Percentiles rank a stretch among this genome's conserved stretches.
phyloP scores from a whole-genome alignment of 2,797 vertebrate species.

The Betta splendens region DNA sequence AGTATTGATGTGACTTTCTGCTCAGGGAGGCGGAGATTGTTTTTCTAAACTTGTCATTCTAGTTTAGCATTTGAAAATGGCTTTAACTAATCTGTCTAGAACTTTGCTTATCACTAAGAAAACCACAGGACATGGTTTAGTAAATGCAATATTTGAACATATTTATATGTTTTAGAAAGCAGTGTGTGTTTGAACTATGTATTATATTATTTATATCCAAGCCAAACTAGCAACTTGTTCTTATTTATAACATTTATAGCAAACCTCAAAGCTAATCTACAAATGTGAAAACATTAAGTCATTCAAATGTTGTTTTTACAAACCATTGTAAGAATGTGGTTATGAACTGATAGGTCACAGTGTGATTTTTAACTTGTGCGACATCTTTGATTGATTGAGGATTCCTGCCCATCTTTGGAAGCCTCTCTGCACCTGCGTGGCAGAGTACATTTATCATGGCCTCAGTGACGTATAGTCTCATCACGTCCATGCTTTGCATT shows the following conservation, averaged over 20 bases:
- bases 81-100: constrained; percentile 64
- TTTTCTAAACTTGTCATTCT: constrained; percentile 57
- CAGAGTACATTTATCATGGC: constrained; percentile 25
- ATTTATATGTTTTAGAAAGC: constrained; percentile 69
- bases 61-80: constrained; percentile 65
- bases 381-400: constrained; percentile 32
- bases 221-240: constrained; percentile 66
- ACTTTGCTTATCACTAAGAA: constrained; percentile 46
- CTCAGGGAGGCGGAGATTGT: constrained; percentile 79
- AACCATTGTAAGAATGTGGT: constrained; percentile 50
- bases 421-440: constrained; percentile 31
- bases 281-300: constrained; percentile 60
- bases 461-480: constrained; percentile 25
- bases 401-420: constrained; percentile 34
- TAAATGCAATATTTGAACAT: constrained; percentile 75
- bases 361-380: constrained; percentile 31
- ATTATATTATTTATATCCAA: constrained; percentile 75
- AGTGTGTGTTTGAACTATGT: constrained; percentile 63
- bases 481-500: constrained; percentile 34
- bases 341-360: constrained; percentile 32
- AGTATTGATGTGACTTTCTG: constrained; percentile 77
- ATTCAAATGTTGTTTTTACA: constrained; percentile 72
- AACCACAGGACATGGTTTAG: constrained; percentile 57
- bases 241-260: constrained; percentile 72
- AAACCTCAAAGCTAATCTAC: constrained; percentile 62